Conservation (phyloP, 2,888 invertebrate genomes). For the Euplagia quadripunctaria region DNA sequence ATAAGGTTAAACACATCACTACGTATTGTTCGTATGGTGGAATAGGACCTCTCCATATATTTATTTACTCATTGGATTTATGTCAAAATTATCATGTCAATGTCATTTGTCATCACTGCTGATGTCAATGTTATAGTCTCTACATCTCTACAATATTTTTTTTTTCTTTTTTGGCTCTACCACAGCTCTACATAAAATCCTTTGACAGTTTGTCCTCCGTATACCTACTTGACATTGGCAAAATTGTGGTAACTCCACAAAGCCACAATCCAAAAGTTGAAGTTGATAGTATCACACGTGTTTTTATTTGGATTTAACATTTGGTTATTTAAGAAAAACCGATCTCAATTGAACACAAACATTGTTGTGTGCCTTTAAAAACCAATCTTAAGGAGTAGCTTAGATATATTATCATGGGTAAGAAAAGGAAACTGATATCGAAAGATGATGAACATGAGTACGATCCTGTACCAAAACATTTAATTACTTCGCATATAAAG, state of each 20-base stretch:
- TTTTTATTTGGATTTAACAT: neutral
- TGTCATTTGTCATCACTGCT: neutral
- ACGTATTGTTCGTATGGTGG: no score
- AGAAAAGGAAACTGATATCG: conserved; percentile 79
- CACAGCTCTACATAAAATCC: no score
- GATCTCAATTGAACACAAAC: neutral
- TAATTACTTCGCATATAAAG: conserved; percentile 92
- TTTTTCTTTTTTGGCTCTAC: no score
- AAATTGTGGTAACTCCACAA: no score
- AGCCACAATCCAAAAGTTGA: no score
- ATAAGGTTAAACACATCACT: no score
- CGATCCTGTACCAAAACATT: conserved; percentile 92
- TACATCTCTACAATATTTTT: no score
- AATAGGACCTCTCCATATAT: no score
- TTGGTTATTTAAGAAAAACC: neutral
- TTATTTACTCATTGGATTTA: neutral
- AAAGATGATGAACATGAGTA: conserved; percentile 91
- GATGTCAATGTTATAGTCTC: no score
- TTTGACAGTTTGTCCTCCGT: no score
- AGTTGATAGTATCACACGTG: neutral
- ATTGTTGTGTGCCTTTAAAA: neutral
- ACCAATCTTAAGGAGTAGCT: neutral
- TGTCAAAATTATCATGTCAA: neutral
- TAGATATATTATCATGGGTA: conserved; percentile 68
- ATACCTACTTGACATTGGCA: no score